Evolutionary conservation across 1,140 invertebrate species (phyloP).

Genomic region (Caenorhabditis remanei): DNA sequence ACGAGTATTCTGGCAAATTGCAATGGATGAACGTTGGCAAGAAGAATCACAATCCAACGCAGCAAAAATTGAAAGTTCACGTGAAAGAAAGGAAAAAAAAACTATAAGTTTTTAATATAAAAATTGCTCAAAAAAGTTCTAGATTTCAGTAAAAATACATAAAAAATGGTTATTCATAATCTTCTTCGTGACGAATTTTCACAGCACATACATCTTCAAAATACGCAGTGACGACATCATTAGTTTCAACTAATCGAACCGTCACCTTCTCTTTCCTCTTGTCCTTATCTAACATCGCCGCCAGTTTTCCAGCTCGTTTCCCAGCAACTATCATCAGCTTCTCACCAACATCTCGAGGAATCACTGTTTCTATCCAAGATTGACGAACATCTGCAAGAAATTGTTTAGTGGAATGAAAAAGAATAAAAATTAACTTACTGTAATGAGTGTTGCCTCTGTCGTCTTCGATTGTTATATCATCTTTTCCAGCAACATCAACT

Average conservation of each 20-base stretch:
- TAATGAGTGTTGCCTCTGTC: slow-evolving; percentile 57
- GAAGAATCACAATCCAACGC: no score
- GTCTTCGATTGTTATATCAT: slow-evolving; percentile 61
- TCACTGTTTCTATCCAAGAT: slow-evolving; percentile 62
- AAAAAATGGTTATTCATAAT: not conserved
- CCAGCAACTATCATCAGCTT: slow-evolving; percentile 59
- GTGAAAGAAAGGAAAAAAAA: no score
- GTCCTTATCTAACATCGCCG: slow-evolving; percentile 54
- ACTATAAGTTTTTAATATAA: no score
- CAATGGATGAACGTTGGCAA: not conserved
- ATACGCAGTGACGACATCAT: slow-evolving; percentile 34
- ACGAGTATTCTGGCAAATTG: not conserved
- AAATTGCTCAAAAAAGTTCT: no score
- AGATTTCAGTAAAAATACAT: no score
- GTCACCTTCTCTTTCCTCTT: slow-evolving; percentile 20
- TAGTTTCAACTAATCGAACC: not conserved
- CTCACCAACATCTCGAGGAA: slow-evolving; percentile 55
- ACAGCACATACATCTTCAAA: slow-evolving; percentile 38
- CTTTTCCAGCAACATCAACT: slow-evolving; percentile 56
- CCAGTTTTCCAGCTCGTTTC: slow-evolving; percentile 12
- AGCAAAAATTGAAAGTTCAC: no score
- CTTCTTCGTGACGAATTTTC: slow-evolving; percentile 30
- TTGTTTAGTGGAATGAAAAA: not conserved
- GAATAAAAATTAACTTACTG: slow-evolving; percentile 34
- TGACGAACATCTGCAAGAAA: slow-evolving; percentile 51